Base-by-base conservation (phyloP, 1,140 invertebrate genomes). In the Bactericera cockerelli region DNA sequence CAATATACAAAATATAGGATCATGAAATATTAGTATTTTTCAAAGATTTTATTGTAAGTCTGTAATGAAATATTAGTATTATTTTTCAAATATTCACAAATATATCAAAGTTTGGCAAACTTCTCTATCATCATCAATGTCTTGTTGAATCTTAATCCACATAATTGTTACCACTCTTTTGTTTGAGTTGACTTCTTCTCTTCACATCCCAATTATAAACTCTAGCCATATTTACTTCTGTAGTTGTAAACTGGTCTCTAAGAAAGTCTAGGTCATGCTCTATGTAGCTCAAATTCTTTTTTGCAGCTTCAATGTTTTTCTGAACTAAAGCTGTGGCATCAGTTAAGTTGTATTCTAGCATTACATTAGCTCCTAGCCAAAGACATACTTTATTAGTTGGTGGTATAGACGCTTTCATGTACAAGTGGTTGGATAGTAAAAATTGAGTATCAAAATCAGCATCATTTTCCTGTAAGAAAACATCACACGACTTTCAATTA, bases 351-450 rank as follows among this genome's bases (percentile, higher is more conserved):
- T 98, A 99, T 72, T 98, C 95, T 65, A 98, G 76, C 95, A 99
- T 99, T 0, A 98, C 92, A 78, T 96, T 98, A 22, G 95, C 95
- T 25, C 95, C 95, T 58, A 99, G 75, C 94, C 95, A 99, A n/a
- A 99, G 76, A 68, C 87, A 94, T 14, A 99, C 93, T 71, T 82
- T 93, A 65, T 96, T 82, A 21, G 91, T 94, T 6, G 93, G 92
- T 66, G 91, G 84, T 68, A 90, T 77, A 26, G 83, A 84, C 69
- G 82, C 82, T 69, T 93, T 93, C 4, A 91, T 82, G 75, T 89
- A 98, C 19, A 98, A 86, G 77, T 97, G 92, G 70, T 98, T 93
- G 60, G 93, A 95, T 3, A 99, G 74, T 64, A 96, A 74, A 76
- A 96, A 98, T 63, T 93, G 84, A 1, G 92, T 93, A 70, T 93